Evolutionary conservation across 2,113 vertebrate genomes (phyloP).

Genomic region (Gracilinanus agilis): DNA sequence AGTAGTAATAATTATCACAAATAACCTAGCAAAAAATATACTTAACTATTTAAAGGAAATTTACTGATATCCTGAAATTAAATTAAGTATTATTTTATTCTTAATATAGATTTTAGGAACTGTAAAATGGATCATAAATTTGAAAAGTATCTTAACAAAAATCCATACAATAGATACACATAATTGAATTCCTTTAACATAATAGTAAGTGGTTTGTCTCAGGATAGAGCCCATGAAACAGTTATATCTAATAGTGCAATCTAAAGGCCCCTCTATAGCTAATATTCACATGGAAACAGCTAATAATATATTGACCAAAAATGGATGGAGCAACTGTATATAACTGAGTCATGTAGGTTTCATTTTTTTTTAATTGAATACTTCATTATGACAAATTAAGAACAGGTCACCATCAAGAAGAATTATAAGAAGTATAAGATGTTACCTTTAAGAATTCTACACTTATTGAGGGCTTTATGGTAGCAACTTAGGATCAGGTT

Average conservation of each 20-base stretch:
- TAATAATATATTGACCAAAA: not conserved
- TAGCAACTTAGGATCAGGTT: not conserved
- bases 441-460: not conserved
- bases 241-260: not conserved
- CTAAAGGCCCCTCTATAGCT: not conserved
- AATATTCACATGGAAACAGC: not conserved
- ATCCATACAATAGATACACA: not conserved
- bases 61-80: not conserved
- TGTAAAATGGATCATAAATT: not conserved
- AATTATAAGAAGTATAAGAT: not conserved
- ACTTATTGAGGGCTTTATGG: not conserved
- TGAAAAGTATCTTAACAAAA: not conserved
- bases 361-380: not conserved
- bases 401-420: not conserved
- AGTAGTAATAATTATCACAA: not conserved
- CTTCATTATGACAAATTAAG: not conserved
- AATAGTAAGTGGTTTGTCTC: not conserved
- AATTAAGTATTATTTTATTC: not conserved
- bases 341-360: not conserved
- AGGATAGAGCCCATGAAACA: not conserved
- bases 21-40: not conserved
- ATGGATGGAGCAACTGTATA: not conserved
- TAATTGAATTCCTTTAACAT: not conserved
- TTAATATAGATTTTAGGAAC: not conserved
- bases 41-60: not conserved